Percentiles rank a stretch among this genome's conserved stretches.
Evolutionary conservation across 2,797 vertebrate species (phyloP).

Genomic region (Crocidura indochinensis): DNA sequence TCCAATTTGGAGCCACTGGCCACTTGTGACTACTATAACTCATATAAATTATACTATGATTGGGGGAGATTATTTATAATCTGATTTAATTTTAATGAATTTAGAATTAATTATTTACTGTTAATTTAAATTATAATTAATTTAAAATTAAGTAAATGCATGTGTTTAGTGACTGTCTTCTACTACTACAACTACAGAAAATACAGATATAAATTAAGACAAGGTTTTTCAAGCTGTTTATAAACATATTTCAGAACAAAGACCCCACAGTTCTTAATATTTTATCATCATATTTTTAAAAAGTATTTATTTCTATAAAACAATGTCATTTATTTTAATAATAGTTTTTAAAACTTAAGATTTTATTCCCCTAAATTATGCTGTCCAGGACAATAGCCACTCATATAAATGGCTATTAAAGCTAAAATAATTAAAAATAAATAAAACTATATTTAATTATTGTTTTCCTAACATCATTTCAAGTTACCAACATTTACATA

Average conservation of each 20-base stretch:
- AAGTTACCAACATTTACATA: background rate
- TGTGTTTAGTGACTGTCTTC: background rate
- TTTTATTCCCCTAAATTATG: background rate
- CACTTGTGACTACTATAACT: background rate
- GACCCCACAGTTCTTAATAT: background rate
- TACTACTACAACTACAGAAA: background rate
- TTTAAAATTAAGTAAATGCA: background rate
- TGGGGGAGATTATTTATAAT: background rate
- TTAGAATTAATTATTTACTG: background rate
- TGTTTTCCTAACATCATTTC: background rate
- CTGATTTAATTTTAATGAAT: slow-evolving; percentile 6
- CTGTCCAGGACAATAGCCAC: background rate
- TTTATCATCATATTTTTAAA: background rate
- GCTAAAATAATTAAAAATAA: background rate
- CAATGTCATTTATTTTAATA: slow-evolving; percentile 19
- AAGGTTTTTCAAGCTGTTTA: background rate
- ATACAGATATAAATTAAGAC: background rate
- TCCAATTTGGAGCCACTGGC: too few species aligned
- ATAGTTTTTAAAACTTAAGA: background rate
- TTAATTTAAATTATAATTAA: slow-evolving; percentile 23
- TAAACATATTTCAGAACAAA: background rate
- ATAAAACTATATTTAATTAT: background rate
- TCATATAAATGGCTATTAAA: background rate
- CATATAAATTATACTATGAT: background rate
- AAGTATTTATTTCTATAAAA: background rate